These are phyloP conservation scores for Scytalopus superciliaris DNA, from an alignment of 2,113 vertebrate species.

Conservation along the genomic window DNA sequence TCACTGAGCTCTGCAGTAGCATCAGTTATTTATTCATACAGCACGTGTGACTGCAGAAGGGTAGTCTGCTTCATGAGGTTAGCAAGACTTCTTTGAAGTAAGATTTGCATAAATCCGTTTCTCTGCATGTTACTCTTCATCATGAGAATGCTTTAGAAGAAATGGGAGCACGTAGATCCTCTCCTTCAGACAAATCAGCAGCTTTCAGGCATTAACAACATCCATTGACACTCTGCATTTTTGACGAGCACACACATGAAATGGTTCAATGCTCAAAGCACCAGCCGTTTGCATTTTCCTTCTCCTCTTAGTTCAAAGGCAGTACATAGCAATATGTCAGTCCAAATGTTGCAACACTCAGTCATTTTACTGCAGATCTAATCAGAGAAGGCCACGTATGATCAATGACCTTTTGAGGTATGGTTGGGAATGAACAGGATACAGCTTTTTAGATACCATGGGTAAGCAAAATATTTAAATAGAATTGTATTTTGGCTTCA, in stretches of 20 bases:
- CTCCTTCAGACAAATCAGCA: slow-evolving; percentile 68
- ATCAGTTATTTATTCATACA: slow-evolving; percentile 1
- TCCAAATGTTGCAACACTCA: slow-evolving; percentile 73
- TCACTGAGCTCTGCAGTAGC: slow-evolving; percentile 33
- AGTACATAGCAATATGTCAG: slow-evolving; percentile 48
- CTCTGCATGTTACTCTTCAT: slow-evolving; percentile 50
- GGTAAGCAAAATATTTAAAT: background rate
- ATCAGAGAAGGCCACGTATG: background rate
- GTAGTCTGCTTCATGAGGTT: slow-evolving; percentile 8
- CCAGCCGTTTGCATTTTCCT: slow-evolving; percentile 46
- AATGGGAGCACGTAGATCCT: slow-evolving; percentile 46
- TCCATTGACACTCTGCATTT: slow-evolving; percentile 46
- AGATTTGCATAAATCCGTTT: slow-evolving; percentile 46
- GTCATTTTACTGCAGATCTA: slow-evolving; percentile 58
- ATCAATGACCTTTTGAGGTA: background rate
- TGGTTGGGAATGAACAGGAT: background rate
- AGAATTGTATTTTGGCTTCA: background rate
- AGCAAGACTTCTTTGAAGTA: slow-evolving; percentile 37
- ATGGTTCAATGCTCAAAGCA: slow-evolving; percentile 70
- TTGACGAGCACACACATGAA: slow-evolving; percentile 65
- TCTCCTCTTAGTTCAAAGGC: slow-evolving; percentile 63
- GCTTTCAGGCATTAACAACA: slow-evolving; percentile 58
- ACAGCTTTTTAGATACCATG: background rate
- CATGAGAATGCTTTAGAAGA: slow-evolving; percentile 68
- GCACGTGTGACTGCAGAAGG: background rate